A percentile compares a stretch with the other conserved stretches of the same genome.
These are phyloP conservation scores for Dipodomys stephensi DNA, from an alignment of 2,113 vertebrate species.

Conservation along the genomic window DNA sequence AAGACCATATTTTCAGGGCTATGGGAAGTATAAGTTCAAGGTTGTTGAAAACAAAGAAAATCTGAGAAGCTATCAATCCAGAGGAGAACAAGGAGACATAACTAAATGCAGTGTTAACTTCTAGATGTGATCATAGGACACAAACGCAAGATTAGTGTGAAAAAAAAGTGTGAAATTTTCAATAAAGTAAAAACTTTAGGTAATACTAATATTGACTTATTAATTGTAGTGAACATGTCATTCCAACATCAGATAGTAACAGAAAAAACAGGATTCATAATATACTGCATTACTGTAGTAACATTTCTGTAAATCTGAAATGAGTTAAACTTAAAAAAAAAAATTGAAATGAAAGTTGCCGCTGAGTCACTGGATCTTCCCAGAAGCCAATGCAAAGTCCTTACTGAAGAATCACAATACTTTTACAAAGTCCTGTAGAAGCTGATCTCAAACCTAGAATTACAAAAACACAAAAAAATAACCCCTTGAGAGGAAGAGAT, in stretches of 20 bases:
- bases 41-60: constrained; percentile 12
- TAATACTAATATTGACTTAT: neutral
- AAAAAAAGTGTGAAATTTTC: constrained; percentile 9
- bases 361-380: neutral
- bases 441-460: constrained; percentile 24
- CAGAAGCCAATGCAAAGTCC: constrained; percentile 27
- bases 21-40: neutral
- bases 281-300: neutral
- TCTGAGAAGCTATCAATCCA: neutral
- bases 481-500: neutral
- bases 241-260: neutral
- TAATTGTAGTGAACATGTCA: neutral
- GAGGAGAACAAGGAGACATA: neutral
- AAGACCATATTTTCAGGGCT: neutral
- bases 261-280: neutral
- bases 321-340: neutral
- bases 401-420: neutral
- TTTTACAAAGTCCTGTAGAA: neutral
- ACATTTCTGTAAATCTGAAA: constrained; percentile 1
- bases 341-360: neutral
- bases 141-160: neutral
- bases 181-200: neutral
- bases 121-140: neutral
- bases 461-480: neutral
- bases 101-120: neutral